Percentiles rank a stretch among this genome's conserved stretches.
Conservation (phyloP, 92 coral and sea anemone genomes). For the Heteractis magnifica region DNA sequence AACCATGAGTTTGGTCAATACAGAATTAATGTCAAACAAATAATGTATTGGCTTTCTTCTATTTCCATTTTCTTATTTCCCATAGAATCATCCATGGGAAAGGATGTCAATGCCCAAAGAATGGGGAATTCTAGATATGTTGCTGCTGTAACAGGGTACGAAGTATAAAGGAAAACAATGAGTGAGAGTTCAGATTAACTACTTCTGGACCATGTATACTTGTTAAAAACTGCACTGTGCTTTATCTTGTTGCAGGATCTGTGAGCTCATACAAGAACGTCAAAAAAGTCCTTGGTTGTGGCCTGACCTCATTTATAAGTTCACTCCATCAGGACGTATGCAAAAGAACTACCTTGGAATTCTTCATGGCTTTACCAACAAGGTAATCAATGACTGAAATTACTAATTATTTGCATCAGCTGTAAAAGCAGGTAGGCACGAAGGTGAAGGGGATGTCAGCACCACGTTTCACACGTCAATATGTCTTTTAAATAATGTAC, state of each 20-base stretch:
- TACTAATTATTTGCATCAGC: background rate
- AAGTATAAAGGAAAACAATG: too few relatives aligned
- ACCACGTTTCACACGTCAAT: too few relatives aligned
- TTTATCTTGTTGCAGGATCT: conserved; percentile 34
- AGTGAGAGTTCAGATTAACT: background rate
- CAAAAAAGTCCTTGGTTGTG: conserved; percentile 59
- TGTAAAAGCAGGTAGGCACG: too few relatives aligned
- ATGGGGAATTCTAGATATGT: conserved; percentile 53
- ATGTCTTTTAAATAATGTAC: too few relatives aligned
- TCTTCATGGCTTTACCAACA: conserved; percentile 66
- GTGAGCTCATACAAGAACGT: conserved; percentile 48
- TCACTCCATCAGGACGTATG: conserved; percentile 55
- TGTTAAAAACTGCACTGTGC: background rate
- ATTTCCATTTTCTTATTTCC: background rate
- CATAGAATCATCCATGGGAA: conserved; percentile 66
- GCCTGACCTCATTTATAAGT: conserved; percentile 37
- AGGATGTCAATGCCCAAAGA: conserved; percentile 53
- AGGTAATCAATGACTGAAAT: background rate
- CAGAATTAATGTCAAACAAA: too few relatives aligned
- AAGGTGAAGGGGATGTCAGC: too few relatives aligned
- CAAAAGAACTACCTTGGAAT: conserved; percentile 49
- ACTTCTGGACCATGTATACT: background rate
- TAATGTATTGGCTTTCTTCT: too few relatives aligned
- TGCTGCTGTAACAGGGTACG: conserved; percentile 56
- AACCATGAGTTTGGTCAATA: too few relatives aligned